Conservation (phyloP, 2,888 invertebrate species). For the Nephrotoma guestfalica region DNA sequence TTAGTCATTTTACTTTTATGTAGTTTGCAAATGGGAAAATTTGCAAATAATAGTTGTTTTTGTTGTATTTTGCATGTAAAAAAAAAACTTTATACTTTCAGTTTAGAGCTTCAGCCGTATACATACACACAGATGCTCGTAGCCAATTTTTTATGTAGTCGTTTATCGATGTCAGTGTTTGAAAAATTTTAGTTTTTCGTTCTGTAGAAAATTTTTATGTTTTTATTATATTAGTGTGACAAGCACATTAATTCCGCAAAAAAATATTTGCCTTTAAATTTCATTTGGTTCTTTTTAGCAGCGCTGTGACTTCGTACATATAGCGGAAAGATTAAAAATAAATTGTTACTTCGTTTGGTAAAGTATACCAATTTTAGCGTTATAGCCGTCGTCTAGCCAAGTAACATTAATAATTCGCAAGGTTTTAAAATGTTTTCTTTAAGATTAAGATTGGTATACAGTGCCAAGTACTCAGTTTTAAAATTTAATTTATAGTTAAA, state of each 20-base stretch:
- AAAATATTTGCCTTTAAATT: neutral
- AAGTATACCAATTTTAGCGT: no score
- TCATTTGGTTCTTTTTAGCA: neutral
- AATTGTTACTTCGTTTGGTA: neutral
- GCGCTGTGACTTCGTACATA: neutral
- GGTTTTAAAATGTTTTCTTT: no score
- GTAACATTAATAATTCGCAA: no score
- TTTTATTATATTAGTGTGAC: neutral
- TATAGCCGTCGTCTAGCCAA: no score
- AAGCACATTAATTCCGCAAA: neutral
- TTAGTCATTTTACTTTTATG: neutral
- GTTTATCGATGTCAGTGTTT: neutral
- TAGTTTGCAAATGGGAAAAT: neutral
- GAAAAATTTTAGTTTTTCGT: neutral
- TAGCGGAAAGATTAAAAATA: neutral
- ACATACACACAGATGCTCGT: neutral
- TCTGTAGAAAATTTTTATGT: neutral
- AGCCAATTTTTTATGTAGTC: neutral
- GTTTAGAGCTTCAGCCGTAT: neutral
- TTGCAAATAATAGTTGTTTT: neutral
- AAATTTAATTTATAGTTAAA: no score
- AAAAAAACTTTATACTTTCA: neutral
- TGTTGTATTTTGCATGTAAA: neutral
- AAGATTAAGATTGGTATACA: no score
- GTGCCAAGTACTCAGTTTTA: no score